Evolutionary conservation across 2,113 vertebrate genomes (phyloP).

Genomic region (Forbesichthys agassizii): DNA sequence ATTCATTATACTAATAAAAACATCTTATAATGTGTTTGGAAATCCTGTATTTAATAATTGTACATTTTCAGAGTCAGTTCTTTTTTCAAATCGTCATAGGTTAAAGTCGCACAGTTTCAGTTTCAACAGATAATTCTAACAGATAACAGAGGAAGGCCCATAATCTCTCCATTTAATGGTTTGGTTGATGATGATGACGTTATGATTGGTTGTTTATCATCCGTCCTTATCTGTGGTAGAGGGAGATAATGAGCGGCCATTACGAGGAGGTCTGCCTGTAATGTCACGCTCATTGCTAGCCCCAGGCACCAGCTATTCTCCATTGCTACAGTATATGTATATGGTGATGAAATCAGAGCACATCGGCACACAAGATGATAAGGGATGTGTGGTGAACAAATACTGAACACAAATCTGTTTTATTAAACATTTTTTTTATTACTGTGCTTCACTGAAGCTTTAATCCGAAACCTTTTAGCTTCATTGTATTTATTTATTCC

Average conservation of each 20-base stretch:
- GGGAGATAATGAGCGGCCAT: constrained; percentile 67
- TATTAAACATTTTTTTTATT: too few species aligned
- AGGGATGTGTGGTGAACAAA: too few species aligned
- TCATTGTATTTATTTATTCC: background rate
- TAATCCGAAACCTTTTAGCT: too few species aligned
- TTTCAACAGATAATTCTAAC: constrained; percentile 47
- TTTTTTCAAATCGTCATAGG: too few species aligned
- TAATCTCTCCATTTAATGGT: constrained; percentile 61
- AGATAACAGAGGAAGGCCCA: constrained; percentile 43
- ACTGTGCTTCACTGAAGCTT: too few species aligned
- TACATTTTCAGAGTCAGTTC: too few species aligned
- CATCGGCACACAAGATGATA: too few species aligned
- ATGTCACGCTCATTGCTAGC: constrained; percentile 62
- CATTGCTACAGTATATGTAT: constrained; percentile 22
- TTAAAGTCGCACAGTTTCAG: constrained; percentile 22
- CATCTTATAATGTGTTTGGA: too few species aligned
- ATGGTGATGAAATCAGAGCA: too few species aligned
- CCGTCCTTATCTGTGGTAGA: constrained; percentile 70
- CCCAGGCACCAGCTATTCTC: background rate
- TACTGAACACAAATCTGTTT: too few species aligned
- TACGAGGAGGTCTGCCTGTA: constrained; percentile 63
- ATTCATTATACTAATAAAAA: too few species aligned
- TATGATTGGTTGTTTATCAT: constrained; percentile 67
- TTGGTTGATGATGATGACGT: constrained; percentile 63
- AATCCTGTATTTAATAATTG: too few species aligned